These are phyloP conservation scores for Elaphurus davidianus DNA, from an alignment of 2,113 vertebrate genomes.

Conservation along the genomic window DNA sequence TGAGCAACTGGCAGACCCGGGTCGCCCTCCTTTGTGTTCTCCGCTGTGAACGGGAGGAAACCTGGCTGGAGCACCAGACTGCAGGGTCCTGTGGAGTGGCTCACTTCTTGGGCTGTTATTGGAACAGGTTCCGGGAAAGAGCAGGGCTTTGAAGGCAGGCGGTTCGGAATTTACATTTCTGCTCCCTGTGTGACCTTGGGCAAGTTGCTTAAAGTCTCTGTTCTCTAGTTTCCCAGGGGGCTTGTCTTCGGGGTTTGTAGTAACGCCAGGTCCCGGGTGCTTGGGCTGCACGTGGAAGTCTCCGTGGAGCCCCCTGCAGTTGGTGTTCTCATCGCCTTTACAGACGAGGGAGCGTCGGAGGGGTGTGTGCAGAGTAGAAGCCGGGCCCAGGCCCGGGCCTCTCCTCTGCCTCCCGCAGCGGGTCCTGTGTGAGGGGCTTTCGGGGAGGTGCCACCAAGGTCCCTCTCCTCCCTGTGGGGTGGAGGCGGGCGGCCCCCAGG, in stretches of 20 bases:
- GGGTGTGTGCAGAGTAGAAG: not conserved
- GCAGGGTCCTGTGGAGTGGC: not conserved
- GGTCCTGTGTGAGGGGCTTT: not conserved
- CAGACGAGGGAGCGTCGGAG: not conserved
- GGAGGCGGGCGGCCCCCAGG: rapidly evolving
- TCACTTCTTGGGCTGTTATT: not conserved
- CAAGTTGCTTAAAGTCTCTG: not conserved
- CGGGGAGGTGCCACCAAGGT: not conserved
- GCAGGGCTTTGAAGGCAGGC: not conserved
- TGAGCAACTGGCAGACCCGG: not conserved
- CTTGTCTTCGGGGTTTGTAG: not conserved
- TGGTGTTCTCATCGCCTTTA: rapidly evolving
- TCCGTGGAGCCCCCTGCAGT: not conserved
- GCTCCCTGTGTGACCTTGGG: not conserved
- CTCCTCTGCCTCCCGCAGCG: not conserved
- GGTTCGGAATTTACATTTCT: not conserved
- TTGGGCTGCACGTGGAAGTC: not conserved
- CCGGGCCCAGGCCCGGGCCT: not conserved
- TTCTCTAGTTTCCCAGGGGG: not conserved
- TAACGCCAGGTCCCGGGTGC: not conserved
- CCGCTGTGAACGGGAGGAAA: not conserved
- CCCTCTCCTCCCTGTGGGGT: not conserved
- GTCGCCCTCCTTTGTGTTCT: conserved; percentile 18
- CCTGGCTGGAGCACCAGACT: not conserved
- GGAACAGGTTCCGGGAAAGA: not conserved